A percentile compares a stretch with the other conserved stretches of the same genome.
These are phyloP conservation scores for Bellardia pandia DNA, from an alignment of 2,888 invertebrate genomes.

Conservation along the genomic window DNA sequence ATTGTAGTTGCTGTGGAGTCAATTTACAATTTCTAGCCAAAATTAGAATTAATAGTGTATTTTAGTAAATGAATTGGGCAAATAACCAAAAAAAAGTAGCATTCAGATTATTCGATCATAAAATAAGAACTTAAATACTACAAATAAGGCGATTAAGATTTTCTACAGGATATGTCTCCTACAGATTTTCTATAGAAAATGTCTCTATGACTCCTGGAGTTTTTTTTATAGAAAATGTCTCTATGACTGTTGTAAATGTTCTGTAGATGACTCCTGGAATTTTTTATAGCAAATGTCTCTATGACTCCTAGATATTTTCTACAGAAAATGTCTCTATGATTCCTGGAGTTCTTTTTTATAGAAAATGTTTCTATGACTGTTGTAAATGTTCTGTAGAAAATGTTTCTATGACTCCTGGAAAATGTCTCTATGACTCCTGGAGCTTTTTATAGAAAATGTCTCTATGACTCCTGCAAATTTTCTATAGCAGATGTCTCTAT, in stretches of 20 bases:
- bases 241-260: neutral
- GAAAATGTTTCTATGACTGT: neutral
- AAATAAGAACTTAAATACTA: constrained; percentile 8
- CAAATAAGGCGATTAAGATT: neutral
- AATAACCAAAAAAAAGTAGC: neutral
- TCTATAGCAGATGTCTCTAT: neutral
- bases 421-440: neutral
- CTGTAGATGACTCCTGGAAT: neutral
- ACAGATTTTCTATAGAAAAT: neutral
- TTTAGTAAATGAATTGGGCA: neutral
- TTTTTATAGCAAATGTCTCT: neutral
- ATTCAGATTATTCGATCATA: neutral
- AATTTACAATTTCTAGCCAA: constrained; percentile 21
- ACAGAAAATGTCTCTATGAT: neutral
- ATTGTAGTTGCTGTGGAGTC: constrained; percentile 11
- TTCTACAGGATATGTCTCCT: neutral
- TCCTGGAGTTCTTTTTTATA: neutral
- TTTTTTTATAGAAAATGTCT: neutral
- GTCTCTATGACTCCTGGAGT: neutral
- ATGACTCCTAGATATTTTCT: neutral
- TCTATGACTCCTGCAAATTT: neutral
- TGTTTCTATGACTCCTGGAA: neutral
- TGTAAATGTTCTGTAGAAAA: neutral
- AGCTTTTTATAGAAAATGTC: too few relatives aligned
- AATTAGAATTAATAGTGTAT: constrained; percentile 30